Conservation (phyloP, 2,113 vertebrate species). For the Cavia porcellus region DNA sequence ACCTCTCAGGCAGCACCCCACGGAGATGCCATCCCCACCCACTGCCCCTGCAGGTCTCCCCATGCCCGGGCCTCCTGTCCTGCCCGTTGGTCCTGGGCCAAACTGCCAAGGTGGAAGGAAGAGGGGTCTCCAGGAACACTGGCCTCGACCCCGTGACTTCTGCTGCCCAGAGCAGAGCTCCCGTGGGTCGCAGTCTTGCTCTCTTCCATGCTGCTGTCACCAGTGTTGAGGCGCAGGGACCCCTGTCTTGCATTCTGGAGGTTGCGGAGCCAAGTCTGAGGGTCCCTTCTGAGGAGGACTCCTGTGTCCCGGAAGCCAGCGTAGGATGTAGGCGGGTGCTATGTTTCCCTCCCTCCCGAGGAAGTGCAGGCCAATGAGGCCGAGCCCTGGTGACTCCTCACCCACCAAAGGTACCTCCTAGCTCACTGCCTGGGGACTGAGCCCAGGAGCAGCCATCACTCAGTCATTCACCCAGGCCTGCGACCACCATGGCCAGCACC, state of each 20-base stretch:
- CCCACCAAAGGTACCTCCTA: too few relatives aligned
- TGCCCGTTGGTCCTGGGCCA: background rate
- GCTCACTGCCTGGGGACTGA: too few relatives aligned
- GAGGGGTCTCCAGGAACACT: fast-evolving
- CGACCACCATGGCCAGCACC: background rate
- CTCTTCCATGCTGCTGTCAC: background rate
- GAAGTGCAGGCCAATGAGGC: background rate
- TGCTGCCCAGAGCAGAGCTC: background rate
- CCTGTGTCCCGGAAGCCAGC: too few relatives aligned
- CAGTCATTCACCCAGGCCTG: background rate
- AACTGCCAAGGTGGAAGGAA: fast-evolving
- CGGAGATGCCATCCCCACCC: too few relatives aligned
- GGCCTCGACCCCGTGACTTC: background rate
- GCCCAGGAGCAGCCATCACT: too few relatives aligned
- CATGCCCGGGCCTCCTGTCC: too few relatives aligned
- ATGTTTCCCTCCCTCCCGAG: background rate
- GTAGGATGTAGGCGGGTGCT: too few relatives aligned
- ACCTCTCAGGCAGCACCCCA: too few relatives aligned
- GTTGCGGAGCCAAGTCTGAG: background rate
- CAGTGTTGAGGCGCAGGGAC: background rate
- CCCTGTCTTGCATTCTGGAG: too few relatives aligned
- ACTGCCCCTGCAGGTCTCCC: background rate
- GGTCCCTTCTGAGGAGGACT: background rate
- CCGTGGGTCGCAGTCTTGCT: background rate
- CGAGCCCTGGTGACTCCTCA: background rate